Percentiles rank a stretch among this genome's conserved stretches.
These are phyloP conservation scores for Archocentrus centrarchus DNA, from an alignment of 2,113 vertebrate species.

Conservation along the genomic window DNA sequence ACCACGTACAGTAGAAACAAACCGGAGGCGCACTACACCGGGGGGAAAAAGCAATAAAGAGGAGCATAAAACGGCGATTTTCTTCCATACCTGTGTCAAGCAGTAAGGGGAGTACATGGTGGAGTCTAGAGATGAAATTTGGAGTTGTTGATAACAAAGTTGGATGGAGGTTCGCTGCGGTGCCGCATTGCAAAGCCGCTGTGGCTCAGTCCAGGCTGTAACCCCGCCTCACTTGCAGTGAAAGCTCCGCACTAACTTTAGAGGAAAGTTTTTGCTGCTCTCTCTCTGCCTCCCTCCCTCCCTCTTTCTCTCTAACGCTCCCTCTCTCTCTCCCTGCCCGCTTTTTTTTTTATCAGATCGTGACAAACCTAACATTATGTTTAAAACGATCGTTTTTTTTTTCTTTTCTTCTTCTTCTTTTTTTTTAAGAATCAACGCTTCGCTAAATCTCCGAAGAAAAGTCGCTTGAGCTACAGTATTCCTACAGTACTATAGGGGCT, in stretches of 20 bases:
- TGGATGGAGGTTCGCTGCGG: slow-evolving; percentile 84
- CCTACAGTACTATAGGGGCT: background rate
- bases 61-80: slow-evolving; percentile 7
- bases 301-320: slow-evolving; percentile 18
- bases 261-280: slow-evolving; percentile 74
- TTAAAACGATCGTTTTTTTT: slow-evolving; percentile 9
- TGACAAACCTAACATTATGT: slow-evolving; percentile 23
- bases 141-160: slow-evolving; percentile 77
- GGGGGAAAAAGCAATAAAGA: slow-evolving; percentile 16
- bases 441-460: background rate
- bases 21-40: slow-evolving; percentile 44
- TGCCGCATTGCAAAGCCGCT: slow-evolving; percentile 83
- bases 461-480: slow-evolving; percentile 1
- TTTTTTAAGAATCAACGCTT: background rate
- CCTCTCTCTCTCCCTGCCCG: slow-evolving; percentile 27
- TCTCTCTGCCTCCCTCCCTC: slow-evolving; percentile 40
- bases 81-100: slow-evolving; percentile 84
- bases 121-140: slow-evolving; percentile 75
- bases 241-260: slow-evolving; percentile 83
- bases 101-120: slow-evolving; percentile 87
- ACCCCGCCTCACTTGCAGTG: slow-evolving; percentile 86
- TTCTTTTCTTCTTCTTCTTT: background rate
- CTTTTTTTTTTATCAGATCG: slow-evolving; percentile 22
- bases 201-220: slow-evolving; percentile 80
- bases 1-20: slow-evolving; percentile 36